Conservation (phyloP, 2,888 invertebrate genomes). For the Holacanthella duospinosa region DNA sequence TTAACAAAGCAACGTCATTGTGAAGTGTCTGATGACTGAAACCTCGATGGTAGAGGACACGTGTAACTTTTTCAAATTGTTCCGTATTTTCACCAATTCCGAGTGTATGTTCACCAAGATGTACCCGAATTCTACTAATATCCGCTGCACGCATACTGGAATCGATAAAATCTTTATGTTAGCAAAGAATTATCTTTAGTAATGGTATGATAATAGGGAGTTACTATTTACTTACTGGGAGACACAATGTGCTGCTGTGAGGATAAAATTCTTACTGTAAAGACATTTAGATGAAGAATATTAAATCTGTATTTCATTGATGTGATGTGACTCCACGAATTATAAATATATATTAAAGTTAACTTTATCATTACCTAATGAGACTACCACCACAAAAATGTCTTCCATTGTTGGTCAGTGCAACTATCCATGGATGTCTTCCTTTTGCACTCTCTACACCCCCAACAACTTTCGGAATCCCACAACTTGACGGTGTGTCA, state of each 20-base stretch:
- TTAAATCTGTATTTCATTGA: too few relatives aligned
- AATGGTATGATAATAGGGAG: neutral
- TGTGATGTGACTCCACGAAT: too few relatives aligned
- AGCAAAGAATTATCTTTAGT: neutral
- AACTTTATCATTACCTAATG: conserved; percentile 58
- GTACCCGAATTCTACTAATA: conserved; percentile 67
- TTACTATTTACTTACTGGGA: conserved; percentile 63
- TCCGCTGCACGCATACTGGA: conserved; percentile 79
- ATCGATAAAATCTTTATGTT: conserved; percentile 24
- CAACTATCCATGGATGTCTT: conserved; percentile 65
- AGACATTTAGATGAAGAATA: too few relatives aligned
- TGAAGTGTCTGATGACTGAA: conserved; percentile 27
- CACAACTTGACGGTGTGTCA: conserved; percentile 1
- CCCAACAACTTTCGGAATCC: conserved; percentile 59
- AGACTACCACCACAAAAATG: conserved; percentile 83
- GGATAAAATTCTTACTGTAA: conserved; percentile 43
- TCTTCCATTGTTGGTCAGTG: conserved; percentile 49
- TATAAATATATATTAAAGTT: too few relatives aligned
- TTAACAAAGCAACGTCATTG: conserved; percentile 18
- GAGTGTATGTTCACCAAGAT: conserved; percentile 67
- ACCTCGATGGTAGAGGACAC: conserved; percentile 19
- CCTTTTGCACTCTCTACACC: conserved; percentile 68
- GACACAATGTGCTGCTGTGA: conserved; percentile 80
- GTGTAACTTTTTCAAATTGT: conserved; percentile 7
- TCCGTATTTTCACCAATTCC: conserved; percentile 7